A percentile compares a stretch with the other conserved stretches of the same genome.
phyloP scores from a whole-genome alignment of 2,888 invertebrate species.

The Protophormia terraenovae region DNA sequence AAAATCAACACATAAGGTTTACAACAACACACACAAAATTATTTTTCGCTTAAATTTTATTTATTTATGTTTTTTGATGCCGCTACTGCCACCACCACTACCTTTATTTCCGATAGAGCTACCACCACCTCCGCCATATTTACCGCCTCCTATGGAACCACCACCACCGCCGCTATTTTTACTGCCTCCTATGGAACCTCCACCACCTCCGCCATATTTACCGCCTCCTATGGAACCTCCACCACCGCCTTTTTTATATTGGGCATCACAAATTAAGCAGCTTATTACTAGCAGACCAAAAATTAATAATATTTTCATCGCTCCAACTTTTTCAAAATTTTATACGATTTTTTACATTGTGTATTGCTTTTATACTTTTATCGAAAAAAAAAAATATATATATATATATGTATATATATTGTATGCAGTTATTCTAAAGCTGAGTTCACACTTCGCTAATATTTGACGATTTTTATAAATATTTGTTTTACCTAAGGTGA shows the following conservation, averaged over 20 bases:
- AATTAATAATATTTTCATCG: slow-evolving; percentile 24
- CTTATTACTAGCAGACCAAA: slow-evolving; percentile 17
- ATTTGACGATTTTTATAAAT: no score
- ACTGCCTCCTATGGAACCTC: slow-evolving; percentile 5
- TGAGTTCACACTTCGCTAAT: no score
- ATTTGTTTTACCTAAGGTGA: no score
- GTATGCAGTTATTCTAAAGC: no score
- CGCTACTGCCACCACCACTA: slow-evolving; percentile 7
- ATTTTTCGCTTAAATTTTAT: not conserved
- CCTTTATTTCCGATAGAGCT: not conserved
- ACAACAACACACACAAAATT: no score
- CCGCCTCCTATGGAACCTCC: slow-evolving; percentile 1
- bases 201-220: slow-evolving; percentile 33
- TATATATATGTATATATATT: no score
- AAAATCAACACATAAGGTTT: no score
- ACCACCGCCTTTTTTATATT: not conserved
- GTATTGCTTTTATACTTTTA: slow-evolving; percentile 23
- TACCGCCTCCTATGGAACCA: slow-evolving; percentile 17
- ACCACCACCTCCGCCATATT: slow-evolving; percentile 30
- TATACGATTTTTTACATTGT: not conserved
- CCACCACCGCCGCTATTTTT: slow-evolving; percentile 47
- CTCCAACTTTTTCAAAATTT: not conserved
- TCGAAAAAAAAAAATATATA: no score
- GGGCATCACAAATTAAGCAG: slow-evolving; percentile 36
- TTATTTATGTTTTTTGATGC: not conserved